phyloP scores from a whole-genome alignment of 2,888 invertebrate species.

The Pteria penguin region DNA sequence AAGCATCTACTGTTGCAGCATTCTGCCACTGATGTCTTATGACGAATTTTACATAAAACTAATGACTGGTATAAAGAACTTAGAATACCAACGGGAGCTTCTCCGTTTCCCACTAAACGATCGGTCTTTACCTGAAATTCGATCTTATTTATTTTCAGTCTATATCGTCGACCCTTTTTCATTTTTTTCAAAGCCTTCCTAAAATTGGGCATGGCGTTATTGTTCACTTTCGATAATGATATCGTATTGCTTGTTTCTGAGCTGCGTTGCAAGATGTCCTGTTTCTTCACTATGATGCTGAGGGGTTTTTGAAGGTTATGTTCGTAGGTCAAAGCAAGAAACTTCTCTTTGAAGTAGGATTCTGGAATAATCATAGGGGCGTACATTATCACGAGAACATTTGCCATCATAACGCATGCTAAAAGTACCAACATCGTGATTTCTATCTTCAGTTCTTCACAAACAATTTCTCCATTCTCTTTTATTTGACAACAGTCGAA shows the following conservation, averaged over 20 bases:
- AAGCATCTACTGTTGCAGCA: neutral
- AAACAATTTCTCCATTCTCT: neutral
- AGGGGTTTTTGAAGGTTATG: neutral
- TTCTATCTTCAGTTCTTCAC: conserved; percentile 6
- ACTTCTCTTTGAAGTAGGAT: neutral
- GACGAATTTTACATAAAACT: conserved; percentile 5
- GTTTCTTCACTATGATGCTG: neutral
- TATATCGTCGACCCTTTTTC: neutral
- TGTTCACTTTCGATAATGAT: neutral
- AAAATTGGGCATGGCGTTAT: neutral
- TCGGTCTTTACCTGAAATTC: neutral
- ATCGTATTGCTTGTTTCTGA: neutral
- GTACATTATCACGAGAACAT: conserved; percentile 5
- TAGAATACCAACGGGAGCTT: conserved; percentile 10
- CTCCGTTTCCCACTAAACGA: neutral
- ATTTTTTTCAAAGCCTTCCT: neutral
- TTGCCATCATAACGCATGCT: neutral
- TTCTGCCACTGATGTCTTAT: neutral
- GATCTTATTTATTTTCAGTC: conserved; percentile 2
- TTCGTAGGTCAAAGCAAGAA: neutral
- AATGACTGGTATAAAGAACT: conserved; percentile 12
- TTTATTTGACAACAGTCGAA: conserved; percentile 17
- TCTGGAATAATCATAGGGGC: conserved; percentile 5
- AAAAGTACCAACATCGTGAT: neutral
- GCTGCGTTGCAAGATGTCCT: neutral